These are phyloP conservation scores for Zaprionus bogoriensis DNA, from an alignment of 2,888 invertebrate genomes.

Conservation along the genomic window DNA sequence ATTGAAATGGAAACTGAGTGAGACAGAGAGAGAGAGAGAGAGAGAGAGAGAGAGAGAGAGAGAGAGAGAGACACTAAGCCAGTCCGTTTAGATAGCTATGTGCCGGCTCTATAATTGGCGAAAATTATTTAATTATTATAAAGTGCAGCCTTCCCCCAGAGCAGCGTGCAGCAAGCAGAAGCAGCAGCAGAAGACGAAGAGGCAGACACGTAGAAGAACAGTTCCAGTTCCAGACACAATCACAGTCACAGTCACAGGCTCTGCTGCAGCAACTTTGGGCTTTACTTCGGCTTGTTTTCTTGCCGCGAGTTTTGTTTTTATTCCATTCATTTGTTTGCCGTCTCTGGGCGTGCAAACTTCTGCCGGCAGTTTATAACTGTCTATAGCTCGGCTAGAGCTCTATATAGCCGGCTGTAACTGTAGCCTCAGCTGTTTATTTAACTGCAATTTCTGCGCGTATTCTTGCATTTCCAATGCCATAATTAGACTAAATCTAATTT, in stretches of 20 bases:
- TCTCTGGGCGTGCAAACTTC: constrained; percentile 34
- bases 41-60: not conserved
- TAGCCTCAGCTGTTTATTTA: constrained; percentile 22
- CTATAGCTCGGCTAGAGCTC: not conserved
- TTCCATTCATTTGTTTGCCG: constrained; percentile 36
- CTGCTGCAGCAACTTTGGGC: constrained; percentile 21
- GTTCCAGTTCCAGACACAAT: too few species aligned
- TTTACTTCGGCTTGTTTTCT: constrained; percentile 23
- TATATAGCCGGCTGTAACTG: constrained; percentile 4
- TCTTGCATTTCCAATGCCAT: constrained; percentile 68
- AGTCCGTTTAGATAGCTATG: constrained; percentile 42
- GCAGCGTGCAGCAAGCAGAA: too few species aligned
- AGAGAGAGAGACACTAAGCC: constrained; percentile 1
- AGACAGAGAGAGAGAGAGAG: not conserved
- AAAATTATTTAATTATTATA: constrained; percentile 77
- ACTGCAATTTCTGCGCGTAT: constrained; percentile 30
- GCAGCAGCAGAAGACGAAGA: not conserved
- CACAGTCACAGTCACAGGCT: not conserved
- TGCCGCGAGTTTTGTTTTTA: constrained; percentile 34
- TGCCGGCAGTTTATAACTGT: constrained; percentile 31
- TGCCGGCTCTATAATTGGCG: constrained; percentile 62
- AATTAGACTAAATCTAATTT: constrained; percentile 73
- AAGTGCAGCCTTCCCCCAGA: constrained; percentile 55
- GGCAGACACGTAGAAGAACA: too few species aligned
- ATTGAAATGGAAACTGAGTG: constrained; percentile 1